Evolutionary conservation across 2,797 vertebrate genomes (phyloP).

Genomic region (Acipenser transmontanus): DNA sequence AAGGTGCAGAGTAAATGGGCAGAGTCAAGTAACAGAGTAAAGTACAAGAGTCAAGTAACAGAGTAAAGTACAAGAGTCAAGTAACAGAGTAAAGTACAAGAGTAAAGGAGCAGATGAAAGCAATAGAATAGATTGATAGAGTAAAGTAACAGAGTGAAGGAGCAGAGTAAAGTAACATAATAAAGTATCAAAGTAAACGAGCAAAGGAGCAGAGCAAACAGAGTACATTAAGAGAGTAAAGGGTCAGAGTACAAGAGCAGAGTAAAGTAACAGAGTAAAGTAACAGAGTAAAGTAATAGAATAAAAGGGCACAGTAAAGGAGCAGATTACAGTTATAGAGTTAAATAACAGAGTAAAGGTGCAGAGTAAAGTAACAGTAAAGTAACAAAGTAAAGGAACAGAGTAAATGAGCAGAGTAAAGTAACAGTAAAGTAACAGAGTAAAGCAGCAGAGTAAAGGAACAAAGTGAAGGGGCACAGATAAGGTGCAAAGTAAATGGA

Average conservation of each 20-base stretch:
- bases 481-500: no score
- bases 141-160: not conserved
- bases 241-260: not conserved
- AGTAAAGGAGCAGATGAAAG: not conserved
- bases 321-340: no score
- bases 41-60: no score
- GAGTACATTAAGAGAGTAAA: constrained; percentile 10
- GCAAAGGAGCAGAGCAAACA: not conserved
- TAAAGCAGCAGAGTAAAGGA: no score
- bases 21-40: no score
- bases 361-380: no score
- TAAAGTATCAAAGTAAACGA: not conserved
- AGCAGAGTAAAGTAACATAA: not conserved
- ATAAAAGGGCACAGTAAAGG: not conserved
- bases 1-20: not conserved
- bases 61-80: no score
- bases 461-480: no score
- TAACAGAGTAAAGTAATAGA: no score
- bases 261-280: not conserved
- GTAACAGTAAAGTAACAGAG: no score
- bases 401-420: no score
- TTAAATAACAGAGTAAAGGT: not conserved
- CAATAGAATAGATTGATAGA: not conserved
- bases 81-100: not conserved
- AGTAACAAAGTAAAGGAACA: no score